Evolutionary conservation across 2,888 invertebrate species (phyloP), one percentile per base, ranked within the genome.

Genomic region (Amiota communis): DNA sequence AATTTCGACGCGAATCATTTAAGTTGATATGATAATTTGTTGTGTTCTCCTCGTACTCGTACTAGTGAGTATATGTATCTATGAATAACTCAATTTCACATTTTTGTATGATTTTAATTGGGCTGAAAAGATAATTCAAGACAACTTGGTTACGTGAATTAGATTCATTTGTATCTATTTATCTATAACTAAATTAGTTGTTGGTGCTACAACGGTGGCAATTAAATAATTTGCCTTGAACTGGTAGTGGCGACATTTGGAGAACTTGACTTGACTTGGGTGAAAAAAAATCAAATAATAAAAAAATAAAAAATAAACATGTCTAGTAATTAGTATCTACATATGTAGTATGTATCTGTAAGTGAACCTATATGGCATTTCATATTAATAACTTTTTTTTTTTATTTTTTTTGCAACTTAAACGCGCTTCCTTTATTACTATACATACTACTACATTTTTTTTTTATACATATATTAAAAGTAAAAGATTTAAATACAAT

Each of bases 141-240:
- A 15, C 49, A 46, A 48, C 15, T 67, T 51, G 15, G 20, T 67
- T 48, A 20, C 48, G 67, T 67, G 64, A 36, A 15, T 46, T 46
- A 23, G 64, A 64, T 57, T 23, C 23, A 48, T 59, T 15, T 15
- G n/a, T 47, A 68, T 23, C 10, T 13, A 69, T 53, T 20, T 17
- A 46, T 56, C 15, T 69, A 17, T 56, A 69, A 36, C 65, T 49
- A 68, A 68, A 51, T 68, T 68, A 68, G 51, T 47, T 15, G 47
- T 12, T 63, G 15, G 2, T 51, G 48, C 65, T 67, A 20, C 17
- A 17, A n/a, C 49, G 13, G 53, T 57, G 64, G 84, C 79, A 83
- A 86, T 87, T 87, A 86, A 86, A 83, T 73, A 77, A 77, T 83
- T 87, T 78, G 80, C 87, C 87, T 87, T 87, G 88, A 88, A 87